Base-by-base conservation (phyloP, 2,797 vertebrate species). In the Mus spretus region DNA sequence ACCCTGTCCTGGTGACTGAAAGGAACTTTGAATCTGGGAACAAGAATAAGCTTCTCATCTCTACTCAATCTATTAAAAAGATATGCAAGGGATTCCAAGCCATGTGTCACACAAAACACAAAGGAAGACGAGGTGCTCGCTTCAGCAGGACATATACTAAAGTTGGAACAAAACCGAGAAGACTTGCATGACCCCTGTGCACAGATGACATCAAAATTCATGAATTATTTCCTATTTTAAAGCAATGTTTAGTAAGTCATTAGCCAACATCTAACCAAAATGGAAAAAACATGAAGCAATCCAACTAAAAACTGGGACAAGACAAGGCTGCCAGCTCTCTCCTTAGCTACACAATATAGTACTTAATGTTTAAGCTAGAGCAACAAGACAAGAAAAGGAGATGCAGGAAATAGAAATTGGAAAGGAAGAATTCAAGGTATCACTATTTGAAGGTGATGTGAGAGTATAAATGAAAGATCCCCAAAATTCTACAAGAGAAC, bases 31-130 rank as follows among this genome's bases (percentile, higher is more conserved):
- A 31, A 1, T 8, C 11, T 8, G 20, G n/a, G 82, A 65, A 40
- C 0, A 0, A 78, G 12, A 28, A 12, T 0, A 26, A 28, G 15
- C 19, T 34, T 15, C 44, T 0, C 1, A 1, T 44, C 34, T 50
- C 47, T 44, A 55, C 15, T 55, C 55, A 11, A 4, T 13, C 14
- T 50, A 50, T 37, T 67, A 34, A 44, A n/a, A 81, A 40, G 47
- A 14, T 14, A 0, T 5, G 14, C 31, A 14, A 55, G 10, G 14
- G 5, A 34, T 9, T 9, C 20, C 9, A n/a, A 44, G 17, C 6
- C 31, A 12, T 34, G 0, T 11, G 3, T 31, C n/a, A 82, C 22
- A 37, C 17, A 72, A 72, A 72, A 86, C 22, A 20, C 70, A 72
- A 72, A 72, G 67, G 17, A 72, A 72, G n/a, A 37, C n/a, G 19